Conservation (phyloP, 2,113 vertebrate species). For the Dromaius novaehollandiae region DNA sequence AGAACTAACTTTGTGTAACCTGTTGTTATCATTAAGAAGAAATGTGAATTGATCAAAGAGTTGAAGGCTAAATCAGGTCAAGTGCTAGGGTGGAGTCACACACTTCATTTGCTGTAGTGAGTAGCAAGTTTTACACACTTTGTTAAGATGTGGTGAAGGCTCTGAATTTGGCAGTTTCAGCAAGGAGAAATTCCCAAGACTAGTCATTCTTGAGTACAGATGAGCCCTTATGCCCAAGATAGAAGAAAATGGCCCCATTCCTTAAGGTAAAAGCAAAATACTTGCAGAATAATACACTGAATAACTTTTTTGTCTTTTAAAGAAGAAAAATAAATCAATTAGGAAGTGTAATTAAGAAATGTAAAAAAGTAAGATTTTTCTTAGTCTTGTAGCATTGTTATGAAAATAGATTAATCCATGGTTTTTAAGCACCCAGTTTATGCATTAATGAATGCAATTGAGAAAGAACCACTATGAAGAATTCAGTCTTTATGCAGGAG, state of each 20-base stretch:
- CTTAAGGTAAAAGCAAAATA: background rate
- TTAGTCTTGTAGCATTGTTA: background rate
- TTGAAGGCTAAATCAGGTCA: background rate
- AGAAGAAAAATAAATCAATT: too few species aligned
- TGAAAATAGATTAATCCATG: background rate
- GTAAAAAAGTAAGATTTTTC: background rate
- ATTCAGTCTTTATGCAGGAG: background rate
- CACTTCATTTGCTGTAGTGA: background rate
- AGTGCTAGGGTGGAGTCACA: background rate
- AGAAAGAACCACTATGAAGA: background rate
- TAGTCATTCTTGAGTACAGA: background rate
- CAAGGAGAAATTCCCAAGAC: background rate
- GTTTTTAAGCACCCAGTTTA: background rate
- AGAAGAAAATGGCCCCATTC: conserved; percentile 11
- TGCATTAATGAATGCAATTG: background rate
- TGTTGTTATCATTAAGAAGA: background rate
- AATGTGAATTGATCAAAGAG: background rate
- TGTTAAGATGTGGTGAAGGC: background rate
- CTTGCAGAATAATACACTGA: background rate
- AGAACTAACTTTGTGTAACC: background rate
- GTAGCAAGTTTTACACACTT: background rate
- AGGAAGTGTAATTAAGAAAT: background rate
- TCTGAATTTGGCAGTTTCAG: background rate
- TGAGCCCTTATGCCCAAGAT: background rate
- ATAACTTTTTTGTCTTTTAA: too few species aligned